Conservation (phyloP, 1,140 invertebrate species). For the Procambarus clarkii region DNA sequence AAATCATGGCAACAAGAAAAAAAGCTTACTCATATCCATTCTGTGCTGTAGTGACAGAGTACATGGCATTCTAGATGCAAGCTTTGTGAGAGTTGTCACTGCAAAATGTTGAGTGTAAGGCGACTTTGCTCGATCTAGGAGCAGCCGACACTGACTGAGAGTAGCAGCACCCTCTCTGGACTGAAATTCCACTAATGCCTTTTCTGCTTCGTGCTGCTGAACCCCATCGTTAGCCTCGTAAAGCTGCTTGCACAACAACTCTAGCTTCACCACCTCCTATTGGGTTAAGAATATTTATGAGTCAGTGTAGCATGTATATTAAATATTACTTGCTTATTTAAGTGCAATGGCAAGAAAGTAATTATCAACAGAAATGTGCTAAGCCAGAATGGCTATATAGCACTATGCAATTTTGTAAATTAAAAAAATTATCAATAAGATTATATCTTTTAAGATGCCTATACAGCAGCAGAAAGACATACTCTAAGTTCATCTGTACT, state of each 20-base stretch:
- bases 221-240: slow-evolving; percentile 94
- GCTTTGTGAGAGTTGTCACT: slow-evolving; percentile 94
- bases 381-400: too few relatives aligned
- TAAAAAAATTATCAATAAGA: too few relatives aligned
- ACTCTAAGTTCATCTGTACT: too few relatives aligned
- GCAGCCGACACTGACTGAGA: slow-evolving; percentile 93
- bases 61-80: slow-evolving; percentile 83
- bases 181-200: slow-evolving; percentile 91
- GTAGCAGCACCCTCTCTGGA: slow-evolving; percentile 84
- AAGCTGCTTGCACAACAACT: slow-evolving; percentile 95
- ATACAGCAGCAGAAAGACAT: too few relatives aligned
- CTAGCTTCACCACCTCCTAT: too few relatives aligned
- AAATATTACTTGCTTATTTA: too few relatives aligned
- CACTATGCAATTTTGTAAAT: too few relatives aligned
- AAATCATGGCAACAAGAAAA: neutral
- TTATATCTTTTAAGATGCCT: too few relatives aligned
- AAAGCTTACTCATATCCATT: slow-evolving; percentile 77
- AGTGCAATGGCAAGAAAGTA: too few relatives aligned
- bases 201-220: slow-evolving; percentile 92
- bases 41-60: slow-evolving; percentile 76
- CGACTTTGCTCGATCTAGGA: slow-evolving; percentile 95
- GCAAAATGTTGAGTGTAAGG: slow-evolving; percentile 96
- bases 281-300: slow-evolving; percentile 21
- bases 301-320: too few relatives aligned
- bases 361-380: too few relatives aligned